Evolutionary conservation across 2,797 vertebrate genomes (phyloP).

Genomic region (Acrossocheilus fasciatus): DNA sequence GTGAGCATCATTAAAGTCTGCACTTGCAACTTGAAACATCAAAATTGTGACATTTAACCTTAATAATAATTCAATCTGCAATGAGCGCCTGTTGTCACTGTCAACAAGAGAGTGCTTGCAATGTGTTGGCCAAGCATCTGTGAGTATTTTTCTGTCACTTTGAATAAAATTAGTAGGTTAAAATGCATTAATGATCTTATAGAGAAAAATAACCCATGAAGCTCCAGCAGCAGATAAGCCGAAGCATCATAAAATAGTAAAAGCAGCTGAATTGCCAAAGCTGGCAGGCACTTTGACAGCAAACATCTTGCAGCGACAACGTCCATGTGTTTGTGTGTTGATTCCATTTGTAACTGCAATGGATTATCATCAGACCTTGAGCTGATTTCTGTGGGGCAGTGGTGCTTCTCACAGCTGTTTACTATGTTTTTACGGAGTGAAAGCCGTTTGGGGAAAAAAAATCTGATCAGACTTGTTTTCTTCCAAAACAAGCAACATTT

Average conservation of each 20-base stretch:
- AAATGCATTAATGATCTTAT: neutral
- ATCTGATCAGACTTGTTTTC: too few species aligned
- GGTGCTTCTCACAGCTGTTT: slow-evolving; percentile 30
- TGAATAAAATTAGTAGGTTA: slow-evolving; percentile 7
- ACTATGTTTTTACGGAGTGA: neutral
- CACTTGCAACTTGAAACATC: neutral
- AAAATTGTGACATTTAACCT: neutral
- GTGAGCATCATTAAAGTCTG: neutral
- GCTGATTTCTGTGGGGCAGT: slow-evolving; percentile 13
- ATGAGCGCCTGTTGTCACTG: neutral
- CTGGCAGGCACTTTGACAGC: slow-evolving; percentile 19
- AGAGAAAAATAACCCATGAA: neutral
- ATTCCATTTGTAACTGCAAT: slow-evolving; percentile 34
- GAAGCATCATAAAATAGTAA: neutral
- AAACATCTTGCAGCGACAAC: slow-evolving; percentile 16
- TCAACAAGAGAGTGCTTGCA: neutral
- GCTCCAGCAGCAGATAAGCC: slow-evolving; percentile 6
- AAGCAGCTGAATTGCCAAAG: slow-evolving; percentile 15
- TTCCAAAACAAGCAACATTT: too few species aligned
- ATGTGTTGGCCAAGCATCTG: neutral
- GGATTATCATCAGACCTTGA: slow-evolving; percentile 32
- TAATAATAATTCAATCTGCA: neutral
- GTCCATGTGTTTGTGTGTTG: slow-evolving; percentile 27
- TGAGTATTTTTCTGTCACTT: neutral
- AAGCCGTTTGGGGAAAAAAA: neutral